Conservation (phyloP, 2,797 vertebrate genomes). For the Knipowitschia caucasica region DNA sequence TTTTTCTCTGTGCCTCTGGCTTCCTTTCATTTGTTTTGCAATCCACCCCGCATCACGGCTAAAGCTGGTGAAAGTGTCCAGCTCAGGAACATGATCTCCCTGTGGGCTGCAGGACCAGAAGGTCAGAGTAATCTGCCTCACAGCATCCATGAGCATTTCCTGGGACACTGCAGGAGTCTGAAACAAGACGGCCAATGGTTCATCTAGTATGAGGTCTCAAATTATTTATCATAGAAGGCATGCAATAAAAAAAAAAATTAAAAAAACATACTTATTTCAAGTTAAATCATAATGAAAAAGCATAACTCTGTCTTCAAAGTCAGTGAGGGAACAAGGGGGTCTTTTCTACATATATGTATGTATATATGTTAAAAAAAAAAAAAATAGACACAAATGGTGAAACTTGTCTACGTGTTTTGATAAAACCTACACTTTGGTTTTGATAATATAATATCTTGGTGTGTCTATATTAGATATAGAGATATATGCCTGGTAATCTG, state of each 20-base stretch:
- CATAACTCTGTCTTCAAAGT: too few relatives aligned
- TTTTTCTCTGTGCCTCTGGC: constrained; percentile 29
- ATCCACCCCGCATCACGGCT: constrained; percentile 14
- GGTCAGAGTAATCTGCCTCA: constrained; percentile 26
- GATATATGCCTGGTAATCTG: constrained; percentile 62
- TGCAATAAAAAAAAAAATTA: too few relatives aligned
- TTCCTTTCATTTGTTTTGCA: constrained; percentile 33
- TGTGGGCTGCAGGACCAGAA: constrained; percentile 17
- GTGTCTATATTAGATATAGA: too few relatives aligned
- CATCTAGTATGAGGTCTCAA: not conserved
- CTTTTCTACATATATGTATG: too few relatives aligned
- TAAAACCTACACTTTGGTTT: too few relatives aligned
- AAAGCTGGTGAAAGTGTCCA: constrained; percentile 27
- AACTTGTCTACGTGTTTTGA: too few relatives aligned
- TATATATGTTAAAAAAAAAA: too few relatives aligned
- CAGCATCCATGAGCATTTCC: constrained; percentile 4
- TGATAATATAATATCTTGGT: too few relatives aligned
- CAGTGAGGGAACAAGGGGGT: too few relatives aligned
- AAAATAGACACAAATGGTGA: too few relatives aligned
- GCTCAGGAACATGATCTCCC: constrained; percentile 20
- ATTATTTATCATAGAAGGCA: not conserved
- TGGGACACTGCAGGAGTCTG: constrained; percentile 9
- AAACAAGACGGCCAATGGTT: constrained; percentile 3
- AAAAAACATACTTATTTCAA: too few relatives aligned
- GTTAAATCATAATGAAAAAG: too few relatives aligned